phyloP scores from a whole-genome alignment of 2,888 invertebrate species.

The Drosophila falleni region DNA sequence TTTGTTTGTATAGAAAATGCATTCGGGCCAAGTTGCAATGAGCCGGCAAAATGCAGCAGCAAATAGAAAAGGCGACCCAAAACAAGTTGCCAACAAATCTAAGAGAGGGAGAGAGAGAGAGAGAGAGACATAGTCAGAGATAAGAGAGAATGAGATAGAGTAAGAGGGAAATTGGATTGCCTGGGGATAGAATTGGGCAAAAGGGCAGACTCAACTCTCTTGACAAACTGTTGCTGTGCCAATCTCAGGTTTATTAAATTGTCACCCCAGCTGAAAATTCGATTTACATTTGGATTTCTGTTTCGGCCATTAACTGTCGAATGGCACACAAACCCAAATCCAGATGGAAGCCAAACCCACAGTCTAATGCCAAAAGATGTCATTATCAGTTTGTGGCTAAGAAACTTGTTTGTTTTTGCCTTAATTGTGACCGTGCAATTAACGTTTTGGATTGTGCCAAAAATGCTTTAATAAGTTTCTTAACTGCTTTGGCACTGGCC shows the following conservation, averaged over 20 bases:
- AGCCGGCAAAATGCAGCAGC: slow-evolving; percentile 78
- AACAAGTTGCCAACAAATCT: slow-evolving; percentile 59
- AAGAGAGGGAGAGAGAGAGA: slow-evolving; percentile 2
- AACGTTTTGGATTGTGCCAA: slow-evolving; percentile 61
- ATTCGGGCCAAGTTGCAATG: slow-evolving; percentile 78
- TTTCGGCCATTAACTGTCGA: slow-evolving; percentile 44
- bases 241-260: slow-evolving; percentile 63
- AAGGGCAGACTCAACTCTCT: slow-evolving; percentile 51
- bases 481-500: slow-evolving; percentile 63
- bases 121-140: not conserved
- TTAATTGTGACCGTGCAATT: slow-evolving; percentile 65
- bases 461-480: slow-evolving; percentile 66
- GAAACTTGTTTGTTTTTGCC: slow-evolving; percentile 41
- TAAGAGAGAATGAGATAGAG: not conserved
- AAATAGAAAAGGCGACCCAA: slow-evolving; percentile 56
- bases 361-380: slow-evolving; percentile 19
- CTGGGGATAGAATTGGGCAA: slow-evolving; percentile 42
- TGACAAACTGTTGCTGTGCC: slow-evolving; percentile 63
- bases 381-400: slow-evolving; percentile 35
- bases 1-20: slow-evolving; percentile 75
- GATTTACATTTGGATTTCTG: slow-evolving; percentile 47
- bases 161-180: slow-evolving; percentile 20
- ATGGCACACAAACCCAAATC: slow-evolving; percentile 56
- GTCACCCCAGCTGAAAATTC: slow-evolving; percentile 48
- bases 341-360: slow-evolving; percentile 2